A percentile compares a stretch with the other conserved stretches of the same genome.
These are phyloP conservation scores for Sicus ferrugineus DNA, from an alignment of 2,888 invertebrate species.

Conservation along the genomic window DNA sequence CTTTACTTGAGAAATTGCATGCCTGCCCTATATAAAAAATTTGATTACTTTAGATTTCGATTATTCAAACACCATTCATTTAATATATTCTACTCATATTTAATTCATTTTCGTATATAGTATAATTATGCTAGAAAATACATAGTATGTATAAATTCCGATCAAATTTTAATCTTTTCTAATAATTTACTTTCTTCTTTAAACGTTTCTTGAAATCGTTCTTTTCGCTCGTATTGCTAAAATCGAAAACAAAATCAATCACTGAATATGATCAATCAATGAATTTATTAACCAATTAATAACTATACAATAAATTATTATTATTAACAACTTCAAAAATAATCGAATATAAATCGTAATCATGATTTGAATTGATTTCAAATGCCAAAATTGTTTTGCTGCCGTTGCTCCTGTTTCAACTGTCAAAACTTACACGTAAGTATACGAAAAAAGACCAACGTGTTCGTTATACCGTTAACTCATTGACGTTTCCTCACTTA, in stretches of 20 bases:
- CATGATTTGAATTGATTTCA: not conserved
- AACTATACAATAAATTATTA: not conserved
- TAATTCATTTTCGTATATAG: not conserved
- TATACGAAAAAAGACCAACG: not conserved
- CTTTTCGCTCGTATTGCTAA: constrained; percentile 50
- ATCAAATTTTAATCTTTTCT: constrained; percentile 45
- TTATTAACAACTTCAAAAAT: constrained; percentile 2
- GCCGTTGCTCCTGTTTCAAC: constrained; percentile 15
- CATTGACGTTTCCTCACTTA: constrained; percentile 18
- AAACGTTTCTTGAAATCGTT: constrained; percentile 42
- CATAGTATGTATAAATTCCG: no score
- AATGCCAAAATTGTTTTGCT: constrained; percentile 24
- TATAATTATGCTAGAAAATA: constrained; percentile 26
- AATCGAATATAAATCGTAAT: not conserved
- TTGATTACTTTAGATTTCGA: no score
- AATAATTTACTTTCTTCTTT: constrained; percentile 55
- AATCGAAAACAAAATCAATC: constrained; percentile 27
- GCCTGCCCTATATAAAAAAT: constrained; percentile 42
- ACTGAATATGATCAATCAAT: constrained; percentile 21
- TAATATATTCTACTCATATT: constrained; percentile 6
- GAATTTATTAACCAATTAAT: constrained; percentile 27
- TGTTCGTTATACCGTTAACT: constrained; percentile 25
- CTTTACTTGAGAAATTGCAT: constrained; percentile 40
- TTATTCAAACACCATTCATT: not conserved
- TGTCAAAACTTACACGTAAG: constrained; percentile 30